phyloP scores from a whole-genome alignment of 2,113 vertebrate species.

The Rafetus swinhoei region DNA sequence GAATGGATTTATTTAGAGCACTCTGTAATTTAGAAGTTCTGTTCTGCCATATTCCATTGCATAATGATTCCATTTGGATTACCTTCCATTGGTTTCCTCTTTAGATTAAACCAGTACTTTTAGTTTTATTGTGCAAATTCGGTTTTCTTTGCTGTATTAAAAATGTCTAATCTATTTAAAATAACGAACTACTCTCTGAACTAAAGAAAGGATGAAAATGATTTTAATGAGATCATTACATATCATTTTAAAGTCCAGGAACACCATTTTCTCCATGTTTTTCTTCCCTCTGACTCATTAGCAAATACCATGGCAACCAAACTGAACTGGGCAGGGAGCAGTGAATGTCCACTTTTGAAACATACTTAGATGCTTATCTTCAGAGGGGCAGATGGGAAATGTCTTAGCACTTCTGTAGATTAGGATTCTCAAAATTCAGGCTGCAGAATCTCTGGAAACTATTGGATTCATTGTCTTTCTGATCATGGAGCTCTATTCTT shows the following conservation, averaged over 20 bases:
- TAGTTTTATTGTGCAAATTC: not conserved
- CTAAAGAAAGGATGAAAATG: not conserved
- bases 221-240: not conserved
- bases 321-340: not conserved
- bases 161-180: not conserved
- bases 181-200: not conserved
- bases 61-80: not conserved
- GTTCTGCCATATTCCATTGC: constrained; percentile 4
- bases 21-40: not conserved
- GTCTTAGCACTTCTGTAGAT: not conserved
- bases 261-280: not conserved
- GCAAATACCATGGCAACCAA: not conserved
- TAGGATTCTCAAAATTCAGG: not conserved
- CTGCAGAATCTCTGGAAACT: not conserved
- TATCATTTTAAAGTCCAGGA: not conserved
- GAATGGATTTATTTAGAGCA: not conserved
- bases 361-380: not conserved
- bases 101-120: not conserved
- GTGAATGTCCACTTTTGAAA: not conserved
- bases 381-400: not conserved
- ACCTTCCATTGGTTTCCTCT: not conserved
- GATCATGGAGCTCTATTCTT: not conserved
- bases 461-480: not conserved
- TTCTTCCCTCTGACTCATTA: not conserved
- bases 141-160: not conserved